Conservation (phyloP, 1,140 invertebrate genomes). For the Penaeus japonicus region DNA sequence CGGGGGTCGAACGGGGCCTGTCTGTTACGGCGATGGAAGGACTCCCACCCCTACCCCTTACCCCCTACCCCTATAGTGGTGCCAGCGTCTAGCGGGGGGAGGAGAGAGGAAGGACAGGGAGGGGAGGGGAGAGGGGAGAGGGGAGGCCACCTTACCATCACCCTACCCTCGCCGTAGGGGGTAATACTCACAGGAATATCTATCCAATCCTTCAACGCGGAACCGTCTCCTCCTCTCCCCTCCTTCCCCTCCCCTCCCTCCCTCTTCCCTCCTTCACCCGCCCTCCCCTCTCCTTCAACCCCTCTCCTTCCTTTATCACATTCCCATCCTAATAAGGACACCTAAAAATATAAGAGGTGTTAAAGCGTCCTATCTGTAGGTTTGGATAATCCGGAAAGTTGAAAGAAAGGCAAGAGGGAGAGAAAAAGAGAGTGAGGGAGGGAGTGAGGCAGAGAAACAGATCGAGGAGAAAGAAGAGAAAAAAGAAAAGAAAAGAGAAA, state of each 20-base stretch:
- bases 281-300: too few relatives aligned
- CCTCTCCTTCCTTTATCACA: too few relatives aligned
- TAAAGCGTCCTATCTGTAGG: neutral
- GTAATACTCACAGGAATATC: too few relatives aligned
- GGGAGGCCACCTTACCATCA: too few relatives aligned
- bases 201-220: too few relatives aligned
- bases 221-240: too few relatives aligned
- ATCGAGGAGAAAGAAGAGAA: neutral
- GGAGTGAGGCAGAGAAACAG: neutral
- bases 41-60: neutral
- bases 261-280: too few relatives aligned
- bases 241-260: too few relatives aligned
- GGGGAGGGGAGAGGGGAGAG: too few relatives aligned
- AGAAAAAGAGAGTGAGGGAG: neutral
- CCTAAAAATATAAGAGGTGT: neutral
- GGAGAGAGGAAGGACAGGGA: too few relatives aligned
- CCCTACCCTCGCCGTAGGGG: too few relatives aligned
- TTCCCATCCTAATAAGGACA: neutral
- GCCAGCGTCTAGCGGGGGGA: neutral
- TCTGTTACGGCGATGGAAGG: conserved; percentile 29
- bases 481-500: neutral
- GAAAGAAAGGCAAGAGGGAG: neutral
- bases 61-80: neutral
- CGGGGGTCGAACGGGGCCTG: conserved; percentile 24
- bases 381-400: neutral